A percentile compares a stretch with the other conserved stretches of the same genome.
Evolutionary conservation across 2,888 invertebrate genomes (phyloP).

Genomic region (Toxonevra muliebris): DNA sequence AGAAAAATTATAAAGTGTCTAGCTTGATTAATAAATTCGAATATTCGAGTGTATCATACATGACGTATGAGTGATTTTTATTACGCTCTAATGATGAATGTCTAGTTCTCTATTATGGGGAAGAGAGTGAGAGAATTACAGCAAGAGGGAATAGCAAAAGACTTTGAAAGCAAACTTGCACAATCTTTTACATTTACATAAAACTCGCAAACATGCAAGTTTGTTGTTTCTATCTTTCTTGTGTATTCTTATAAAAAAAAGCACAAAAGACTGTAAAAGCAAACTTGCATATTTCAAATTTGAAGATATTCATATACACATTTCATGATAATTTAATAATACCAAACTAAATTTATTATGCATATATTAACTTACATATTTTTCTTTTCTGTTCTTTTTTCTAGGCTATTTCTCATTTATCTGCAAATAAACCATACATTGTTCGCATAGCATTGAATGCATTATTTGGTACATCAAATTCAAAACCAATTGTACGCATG

Average conservation of each 20-base stretch:
- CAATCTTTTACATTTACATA: too few species aligned
- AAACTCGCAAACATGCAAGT: too few species aligned
- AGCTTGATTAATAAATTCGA: too few species aligned
- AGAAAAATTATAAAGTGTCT: too few species aligned
- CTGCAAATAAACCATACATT: constrained; percentile 72
- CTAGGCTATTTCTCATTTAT: constrained; percentile 85
- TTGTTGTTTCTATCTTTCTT: too few species aligned
- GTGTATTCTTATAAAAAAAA: not conserved
- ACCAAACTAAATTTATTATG: too few species aligned
- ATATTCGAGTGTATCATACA: not conserved
- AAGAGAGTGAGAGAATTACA: too few species aligned
- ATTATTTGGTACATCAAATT: constrained; percentile 74
- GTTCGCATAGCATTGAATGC: constrained; percentile 76
- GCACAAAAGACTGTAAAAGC: not conserved
- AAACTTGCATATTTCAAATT: not conserved
- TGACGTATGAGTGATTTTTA: constrained; percentile 5
- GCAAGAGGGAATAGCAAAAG: too few species aligned
- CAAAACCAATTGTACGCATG: constrained; percentile 79
- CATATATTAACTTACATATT: too few species aligned
- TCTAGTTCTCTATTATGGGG: too few species aligned
- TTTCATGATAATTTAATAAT: too few species aligned
- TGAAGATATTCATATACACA: not conserved
- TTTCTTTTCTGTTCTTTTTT: constrained; percentile 49
- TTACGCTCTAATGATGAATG: not conserved
- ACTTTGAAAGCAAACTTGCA: too few species aligned